Conservation (phyloP, 2,113 vertebrate genomes). For the Sitta europaea region DNA sequence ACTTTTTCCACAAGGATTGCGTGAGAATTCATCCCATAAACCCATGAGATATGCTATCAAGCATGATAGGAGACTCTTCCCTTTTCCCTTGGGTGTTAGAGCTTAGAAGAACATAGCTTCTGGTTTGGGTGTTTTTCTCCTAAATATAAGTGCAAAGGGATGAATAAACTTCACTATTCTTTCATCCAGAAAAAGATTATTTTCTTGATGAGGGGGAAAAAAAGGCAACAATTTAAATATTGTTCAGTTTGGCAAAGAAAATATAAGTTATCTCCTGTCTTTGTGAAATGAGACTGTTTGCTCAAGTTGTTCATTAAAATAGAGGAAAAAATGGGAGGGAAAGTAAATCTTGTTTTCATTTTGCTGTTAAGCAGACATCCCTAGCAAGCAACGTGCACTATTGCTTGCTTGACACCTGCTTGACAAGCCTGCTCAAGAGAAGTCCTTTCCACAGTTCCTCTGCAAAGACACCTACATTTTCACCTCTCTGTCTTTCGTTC, state of each 20-base stretch:
- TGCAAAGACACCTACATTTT: not conserved
- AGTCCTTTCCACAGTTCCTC: not conserved
- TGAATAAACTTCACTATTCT: not conserved
- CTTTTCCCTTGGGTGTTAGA: not conserved
- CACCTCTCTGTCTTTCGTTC: not conserved
- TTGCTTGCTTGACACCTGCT: not conserved
- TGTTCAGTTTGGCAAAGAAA: not conserved
- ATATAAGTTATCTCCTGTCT: not conserved
- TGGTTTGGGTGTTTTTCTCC: not conserved
- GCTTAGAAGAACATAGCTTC: not conserved
- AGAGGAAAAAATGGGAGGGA: fast-evolving
- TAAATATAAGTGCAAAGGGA: not conserved
- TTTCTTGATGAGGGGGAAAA: not conserved
- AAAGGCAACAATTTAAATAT: not conserved
- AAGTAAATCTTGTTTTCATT: not conserved
- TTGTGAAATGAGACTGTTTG: not conserved
- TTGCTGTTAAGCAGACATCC: not conserved
- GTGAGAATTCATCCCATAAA: not conserved
- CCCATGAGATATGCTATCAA: not conserved
- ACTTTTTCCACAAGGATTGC: not conserved
- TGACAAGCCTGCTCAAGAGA: not conserved
- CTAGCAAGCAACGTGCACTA: not conserved
- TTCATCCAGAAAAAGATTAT: not conserved
- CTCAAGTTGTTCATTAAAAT: not conserved
- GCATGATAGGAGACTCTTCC: fast-evolving